A percentile compares a stretch with the other conserved stretches of the same genome.
phyloP scores from a whole-genome alignment of 2,888 invertebrate species.

The Notodonta ziczac region DNA sequence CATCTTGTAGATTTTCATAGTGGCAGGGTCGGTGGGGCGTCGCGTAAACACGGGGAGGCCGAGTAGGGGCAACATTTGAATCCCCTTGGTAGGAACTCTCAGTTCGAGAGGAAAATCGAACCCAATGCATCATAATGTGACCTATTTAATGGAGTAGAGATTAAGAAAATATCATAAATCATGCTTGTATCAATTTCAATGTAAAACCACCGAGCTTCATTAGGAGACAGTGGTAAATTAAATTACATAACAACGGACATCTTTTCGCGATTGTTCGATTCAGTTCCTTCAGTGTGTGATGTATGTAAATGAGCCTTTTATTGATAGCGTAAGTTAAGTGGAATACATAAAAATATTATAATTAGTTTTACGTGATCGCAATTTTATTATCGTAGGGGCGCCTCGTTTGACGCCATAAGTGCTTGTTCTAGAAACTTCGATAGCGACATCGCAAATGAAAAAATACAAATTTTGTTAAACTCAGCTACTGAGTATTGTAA shows the following conservation, averaged over 20 bases:
- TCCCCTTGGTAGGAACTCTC: conserved; percentile 57
- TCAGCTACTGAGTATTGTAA: not conserved
- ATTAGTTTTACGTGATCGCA: conserved; percentile 29
- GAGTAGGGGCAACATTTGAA: conserved; percentile 50
- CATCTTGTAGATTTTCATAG: conserved; percentile 69
- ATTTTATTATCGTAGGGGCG: conserved; percentile 39
- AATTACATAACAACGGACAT: conserved; percentile 24
- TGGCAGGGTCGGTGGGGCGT: conserved; percentile 51
- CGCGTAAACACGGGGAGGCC: conserved; percentile 54
- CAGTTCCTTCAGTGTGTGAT: conserved; percentile 16
- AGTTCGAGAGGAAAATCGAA: conserved; percentile 42
- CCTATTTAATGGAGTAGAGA: conserved; percentile 37
- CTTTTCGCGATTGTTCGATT: conserved; percentile 21
- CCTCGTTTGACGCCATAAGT: conserved; percentile 27
- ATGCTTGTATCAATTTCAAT: conserved; percentile 12
- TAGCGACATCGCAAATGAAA: not conserved
- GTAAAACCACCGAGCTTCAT: conserved; percentile 15
- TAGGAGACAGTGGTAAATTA: conserved; percentile 17
- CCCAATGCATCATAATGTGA: conserved; percentile 45
- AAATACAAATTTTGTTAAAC: not conserved
- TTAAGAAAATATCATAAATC: conserved; percentile 22
- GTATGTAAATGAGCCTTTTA: conserved; percentile 22
- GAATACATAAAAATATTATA: conserved; percentile 20
- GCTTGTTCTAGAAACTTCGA: conserved; percentile 30
- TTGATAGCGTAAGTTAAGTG: conserved; percentile 12